These are phyloP conservation scores for Alcedo atthis DNA, from an alignment of 2,797 vertebrate species.

Conservation along the genomic window DNA sequence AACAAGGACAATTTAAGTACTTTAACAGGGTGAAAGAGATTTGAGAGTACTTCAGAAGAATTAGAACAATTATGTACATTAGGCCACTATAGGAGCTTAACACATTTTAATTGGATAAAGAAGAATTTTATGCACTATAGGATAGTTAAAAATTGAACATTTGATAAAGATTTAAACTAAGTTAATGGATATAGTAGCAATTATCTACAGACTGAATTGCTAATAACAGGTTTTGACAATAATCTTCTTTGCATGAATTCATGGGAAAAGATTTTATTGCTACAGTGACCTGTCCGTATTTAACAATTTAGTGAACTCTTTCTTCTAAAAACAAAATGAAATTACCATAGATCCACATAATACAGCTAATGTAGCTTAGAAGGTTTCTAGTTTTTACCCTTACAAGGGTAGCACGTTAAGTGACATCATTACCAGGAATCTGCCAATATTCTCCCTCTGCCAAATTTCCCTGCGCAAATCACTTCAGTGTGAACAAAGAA, in stretches of 20 bases:
- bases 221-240: constrained; percentile 40
- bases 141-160: constrained; percentile 25
- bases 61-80: constrained; percentile 58
- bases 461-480: neutral
- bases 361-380: neutral
- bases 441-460: neutral
- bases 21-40: constrained; percentile 35
- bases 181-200: constrained; percentile 33
- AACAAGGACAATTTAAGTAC: constrained; percentile 39
- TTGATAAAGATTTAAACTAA: constrained; percentile 49
- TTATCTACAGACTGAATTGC: constrained; percentile 3
- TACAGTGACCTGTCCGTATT: neutral
- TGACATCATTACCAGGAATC: neutral
- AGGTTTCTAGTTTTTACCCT: neutral
- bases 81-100: constrained; percentile 15
- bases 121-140: constrained; percentile 35
- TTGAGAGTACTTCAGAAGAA: constrained; percentile 46
- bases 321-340: neutral
- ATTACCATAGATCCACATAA: neutral
- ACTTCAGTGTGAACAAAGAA: constrained; percentile 1
- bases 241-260: constrained; percentile 2
- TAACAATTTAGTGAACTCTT: neutral
- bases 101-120: constrained; percentile 39
- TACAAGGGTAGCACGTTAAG: neutral
- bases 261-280: neutral